phyloP scores from a whole-genome alignment of 2,113 vertebrate genomes.

The Tauraco erythrolophus region DNA sequence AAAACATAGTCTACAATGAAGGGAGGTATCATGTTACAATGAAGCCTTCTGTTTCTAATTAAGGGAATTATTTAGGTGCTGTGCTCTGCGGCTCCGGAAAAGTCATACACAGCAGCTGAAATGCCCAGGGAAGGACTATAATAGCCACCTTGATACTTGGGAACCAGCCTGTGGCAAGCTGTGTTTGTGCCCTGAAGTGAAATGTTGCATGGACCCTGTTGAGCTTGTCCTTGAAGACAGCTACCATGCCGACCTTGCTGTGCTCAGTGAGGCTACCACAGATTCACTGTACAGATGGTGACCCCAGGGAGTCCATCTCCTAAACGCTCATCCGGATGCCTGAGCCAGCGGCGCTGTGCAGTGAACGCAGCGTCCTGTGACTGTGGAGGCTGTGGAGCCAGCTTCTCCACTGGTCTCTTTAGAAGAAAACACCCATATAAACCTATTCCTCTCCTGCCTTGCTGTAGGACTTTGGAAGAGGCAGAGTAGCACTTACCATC shows the following conservation, averaged over 20 bases:
- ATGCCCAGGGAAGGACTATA: background rate
- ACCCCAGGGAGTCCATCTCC: background rate
- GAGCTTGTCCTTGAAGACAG: background rate
- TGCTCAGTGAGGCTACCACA: background rate
- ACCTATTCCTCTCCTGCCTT: background rate
- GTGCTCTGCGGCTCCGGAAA: background rate
- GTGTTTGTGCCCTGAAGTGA: background rate
- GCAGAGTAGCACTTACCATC: background rate
- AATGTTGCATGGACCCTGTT: accelerated
- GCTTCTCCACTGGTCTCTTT: background rate
- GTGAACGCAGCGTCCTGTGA: background rate
- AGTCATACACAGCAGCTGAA: background rate
- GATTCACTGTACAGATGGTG: background rate
- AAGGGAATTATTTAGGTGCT: background rate
- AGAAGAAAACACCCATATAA: background rate
- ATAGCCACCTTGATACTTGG: background rate
- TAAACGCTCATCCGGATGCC: background rate
- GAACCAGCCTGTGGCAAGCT: background rate
- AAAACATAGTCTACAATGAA: background rate
- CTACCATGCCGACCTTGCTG: background rate
- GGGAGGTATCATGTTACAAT: background rate
- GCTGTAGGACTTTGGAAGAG: background rate
- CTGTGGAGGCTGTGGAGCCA: background rate
- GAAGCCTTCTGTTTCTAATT: background rate
- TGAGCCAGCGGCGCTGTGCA: accelerated